A percentile compares a stretch with the other conserved stretches of the same genome.
phyloP scores from a whole-genome alignment of 2,888 invertebrate genomes.

The Nineta flava region DNA sequence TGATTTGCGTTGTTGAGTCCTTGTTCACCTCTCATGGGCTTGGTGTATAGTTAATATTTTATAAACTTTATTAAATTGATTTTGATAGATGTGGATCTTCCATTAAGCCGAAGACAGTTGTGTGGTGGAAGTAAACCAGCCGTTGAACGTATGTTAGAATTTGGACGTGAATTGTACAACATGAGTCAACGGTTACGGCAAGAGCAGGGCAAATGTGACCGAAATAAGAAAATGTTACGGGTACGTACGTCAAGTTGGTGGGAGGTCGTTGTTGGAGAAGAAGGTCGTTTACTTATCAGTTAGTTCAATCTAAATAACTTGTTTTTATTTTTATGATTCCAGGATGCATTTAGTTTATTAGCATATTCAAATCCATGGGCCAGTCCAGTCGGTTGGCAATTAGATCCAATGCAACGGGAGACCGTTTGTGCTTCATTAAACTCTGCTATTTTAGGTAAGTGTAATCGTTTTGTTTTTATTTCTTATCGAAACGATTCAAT shows the following conservation, averaged over 20 bases:
- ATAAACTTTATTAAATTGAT: not conserved
- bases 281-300: no score
- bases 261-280: no score
- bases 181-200: conserved; percentile 74
- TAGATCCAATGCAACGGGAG: conserved; percentile 88
- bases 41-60: no score
- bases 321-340: conserved; percentile 19
- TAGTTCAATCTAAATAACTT: not conserved
- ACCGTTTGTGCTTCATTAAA: conserved; percentile 90
- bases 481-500: not conserved
- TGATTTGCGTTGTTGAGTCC: conserved; percentile 2
- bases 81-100: conserved; percentile 32
- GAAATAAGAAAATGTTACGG: conserved; percentile 83
- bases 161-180: conserved; percentile 83
- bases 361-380: conserved; percentile 97
- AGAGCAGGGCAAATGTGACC: conserved; percentile 65
- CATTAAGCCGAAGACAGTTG: conserved; percentile 23
- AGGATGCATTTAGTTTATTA: conserved; percentile 95
- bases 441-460: conserved; percentile 87
- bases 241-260: conserved; percentile 29
- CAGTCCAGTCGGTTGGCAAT: conserved; percentile 91
- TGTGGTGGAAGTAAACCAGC: conserved; percentile 61
- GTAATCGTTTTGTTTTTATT: not conserved
- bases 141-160: conserved; percentile 85
- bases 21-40: no score